Evolutionary conservation across 1,140 invertebrate species (phyloP), one percentile per base, ranked within the genome.

Genomic region (Drosophila neocordata): DNA sequence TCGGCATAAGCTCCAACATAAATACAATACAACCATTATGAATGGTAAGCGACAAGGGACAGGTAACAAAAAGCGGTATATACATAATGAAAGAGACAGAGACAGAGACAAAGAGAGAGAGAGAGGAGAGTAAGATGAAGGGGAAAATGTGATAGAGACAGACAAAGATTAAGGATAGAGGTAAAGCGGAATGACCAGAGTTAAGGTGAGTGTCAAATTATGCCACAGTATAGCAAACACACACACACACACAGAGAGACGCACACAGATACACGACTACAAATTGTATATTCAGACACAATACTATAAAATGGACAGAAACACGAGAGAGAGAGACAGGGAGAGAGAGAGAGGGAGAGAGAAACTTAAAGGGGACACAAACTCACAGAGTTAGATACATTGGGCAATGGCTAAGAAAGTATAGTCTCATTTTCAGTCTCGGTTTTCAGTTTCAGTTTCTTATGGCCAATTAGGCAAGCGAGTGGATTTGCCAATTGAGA

Each of bases 391-490:
- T n/a, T n/a, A n/a, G n/a, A n/a, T n/a, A n/a, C n/a, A n/a, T n/a
- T n/a, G n/a, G 27, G 7, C 2, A 31, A 31, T 31, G 27, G 27
- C 27, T 31, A 31, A 31, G 27, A 31, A 31, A 31, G 27, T 31
- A 31, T 31, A 31, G 27, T 4, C 27, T 31, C 27, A 31, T 6
- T 31, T 7, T 31, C 27, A 31, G 27, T 31, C 27, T 31, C 27
- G 27, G 41, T 48, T 6, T 6, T 38, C 12, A 4, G 8, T 37
- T 37, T 20, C 41, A 35, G 69, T 62, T 69, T 56, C 31, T 61
- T 61, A 35, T 62, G 37, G n/a, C 31, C 58, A 57, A 72, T 72
- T 72, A 64, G 48, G 13, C 52, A 24, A 11, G 15, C 58, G 20
- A 44, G 15, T 44, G 41, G 15, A 44, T 48, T 48, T 20, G 41